Base-by-base conservation (phyloP, 2,113 vertebrate species). In the Hystrix cristata region DNA sequence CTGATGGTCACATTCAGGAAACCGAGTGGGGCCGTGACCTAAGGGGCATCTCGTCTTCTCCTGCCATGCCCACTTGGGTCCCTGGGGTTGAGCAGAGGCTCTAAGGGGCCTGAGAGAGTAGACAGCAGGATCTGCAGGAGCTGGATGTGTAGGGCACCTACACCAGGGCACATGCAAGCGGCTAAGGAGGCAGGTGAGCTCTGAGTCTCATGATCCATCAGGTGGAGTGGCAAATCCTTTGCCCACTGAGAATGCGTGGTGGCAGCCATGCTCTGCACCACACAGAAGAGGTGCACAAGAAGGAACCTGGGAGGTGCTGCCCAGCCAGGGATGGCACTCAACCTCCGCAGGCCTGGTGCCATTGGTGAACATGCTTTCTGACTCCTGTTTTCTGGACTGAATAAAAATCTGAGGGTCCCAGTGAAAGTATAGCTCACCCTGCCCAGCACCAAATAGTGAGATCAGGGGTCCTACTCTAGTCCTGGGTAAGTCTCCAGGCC, bases 161-260 rank as follows among this genome's bases (percentile, higher is more conserved):
- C 11, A 38, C 27, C 7, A 1, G 46, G 18, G 43, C 53, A 7
- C 1, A 5, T 0, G 0, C 19, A 1, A 9, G 29, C 10, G 0
- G 5, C 2, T 11, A 46, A n/a, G 13, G 57, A n/a, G 62, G 1
- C 55, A 8, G 55, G 31, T 4, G 48, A 13, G 53, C 46, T 18
- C 11, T 13, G n/a, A 34, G 9, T 59, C 60, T 76, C 0, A 3
- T 10, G 23, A 46, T 60, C 46, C 53, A 18, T 25, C 34, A 5
- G 46, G 27, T 31, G 46, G 43, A 19, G 23, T 5, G 13, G 43
- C 7, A 27, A 46, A 51, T 51, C 74, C 46, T 46, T 51, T 6
- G 29, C 46, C 46, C 25, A 51, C 46, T 51, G 74, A 78, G 21
- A 74, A 46, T 12, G 10, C 5, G 9, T 46, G 71, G 4, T 23